A percentile compares a stretch with the other conserved stretches of the same genome.
These are phyloP conservation scores for Trinectes maculatus DNA, from an alignment of 2,113 vertebrate genomes.

Conservation along the genomic window DNA sequence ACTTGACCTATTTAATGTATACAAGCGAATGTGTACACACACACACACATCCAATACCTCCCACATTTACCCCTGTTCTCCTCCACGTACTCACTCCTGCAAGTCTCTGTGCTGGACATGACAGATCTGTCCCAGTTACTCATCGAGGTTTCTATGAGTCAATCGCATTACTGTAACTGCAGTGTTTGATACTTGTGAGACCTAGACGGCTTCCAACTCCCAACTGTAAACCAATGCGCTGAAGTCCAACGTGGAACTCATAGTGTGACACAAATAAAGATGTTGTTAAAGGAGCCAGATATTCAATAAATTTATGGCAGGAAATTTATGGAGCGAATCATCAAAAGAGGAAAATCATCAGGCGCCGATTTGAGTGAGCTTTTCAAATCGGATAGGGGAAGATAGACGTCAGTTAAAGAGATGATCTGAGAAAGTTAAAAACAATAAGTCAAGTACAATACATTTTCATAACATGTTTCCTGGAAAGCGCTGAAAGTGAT, in stretches of 20 bases:
- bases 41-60: not conserved
- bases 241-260: too few species aligned
- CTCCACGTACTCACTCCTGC: not conserved
- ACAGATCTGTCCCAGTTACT: slow-evolving; percentile 6
- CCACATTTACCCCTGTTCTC: not conserved
- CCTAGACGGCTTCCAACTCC: not conserved
- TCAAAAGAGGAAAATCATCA: too few species aligned
- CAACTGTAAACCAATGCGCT: not conserved
- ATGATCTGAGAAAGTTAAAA: not conserved
- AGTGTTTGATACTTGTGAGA: not conserved
- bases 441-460: not conserved
- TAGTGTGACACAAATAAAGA: too few species aligned
- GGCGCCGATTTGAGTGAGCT: too few species aligned
- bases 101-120: not conserved
- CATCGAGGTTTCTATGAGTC: not conserved
- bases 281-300: too few species aligned
- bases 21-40: not conserved
- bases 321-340: too few species aligned
- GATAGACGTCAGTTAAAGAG: not conserved
- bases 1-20: slow-evolving; percentile 44
- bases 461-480: not conserved
- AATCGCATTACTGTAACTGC: not conserved
- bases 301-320: too few species aligned
- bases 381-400: not conserved
- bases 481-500: not conserved